Percentiles rank a stretch among this genome's conserved stretches.
Conservation (phyloP, 2,888 invertebrate genomes). For the Leucoma salicis region DNA sequence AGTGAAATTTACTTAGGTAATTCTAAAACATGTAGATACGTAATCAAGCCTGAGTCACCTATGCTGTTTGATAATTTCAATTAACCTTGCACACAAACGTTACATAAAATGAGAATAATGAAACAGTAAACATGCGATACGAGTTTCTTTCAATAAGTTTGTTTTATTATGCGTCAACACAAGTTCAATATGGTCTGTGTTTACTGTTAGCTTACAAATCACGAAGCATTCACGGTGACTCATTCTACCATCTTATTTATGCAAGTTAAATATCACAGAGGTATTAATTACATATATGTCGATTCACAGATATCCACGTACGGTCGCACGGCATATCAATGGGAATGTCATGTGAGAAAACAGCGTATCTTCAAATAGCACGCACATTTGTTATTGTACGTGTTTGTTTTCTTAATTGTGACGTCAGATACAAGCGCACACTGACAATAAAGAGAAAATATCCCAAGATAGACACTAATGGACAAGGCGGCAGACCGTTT, state of each 20-base stretch:
- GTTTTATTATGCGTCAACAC: constrained; percentile 45
- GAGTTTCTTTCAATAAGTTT: too few relatives aligned
- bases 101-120: constrained; percentile 18
- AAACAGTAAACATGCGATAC: constrained; percentile 22
- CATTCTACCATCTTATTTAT: constrained; percentile 55
- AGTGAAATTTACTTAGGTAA: background rate
- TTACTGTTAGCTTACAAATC: constrained; percentile 56
- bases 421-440: constrained; percentile 27
- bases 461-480: constrained; percentile 26
- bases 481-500: constrained; percentile 23
- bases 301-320: constrained; percentile 25
- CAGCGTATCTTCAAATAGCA: constrained; percentile 13
- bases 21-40: constrained; percentile 1
- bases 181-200: constrained; percentile 34
- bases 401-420: constrained; percentile 25
- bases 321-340: constrained; percentile 23
- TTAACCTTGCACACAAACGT: constrained; percentile 24
- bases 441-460: constrained; percentile 27
- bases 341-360: constrained; percentile 26
- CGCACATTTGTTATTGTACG: constrained; percentile 7
- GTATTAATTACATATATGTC: constrained; percentile 59
- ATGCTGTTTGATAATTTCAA: constrained; percentile 17
- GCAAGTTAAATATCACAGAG: constrained; percentile 74
- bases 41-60: constrained; percentile 24
- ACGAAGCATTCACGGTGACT: constrained; percentile 56